Evolutionary conservation across 2,113 vertebrate species (phyloP).

Genomic region (Rhipidura dahli): DNA sequence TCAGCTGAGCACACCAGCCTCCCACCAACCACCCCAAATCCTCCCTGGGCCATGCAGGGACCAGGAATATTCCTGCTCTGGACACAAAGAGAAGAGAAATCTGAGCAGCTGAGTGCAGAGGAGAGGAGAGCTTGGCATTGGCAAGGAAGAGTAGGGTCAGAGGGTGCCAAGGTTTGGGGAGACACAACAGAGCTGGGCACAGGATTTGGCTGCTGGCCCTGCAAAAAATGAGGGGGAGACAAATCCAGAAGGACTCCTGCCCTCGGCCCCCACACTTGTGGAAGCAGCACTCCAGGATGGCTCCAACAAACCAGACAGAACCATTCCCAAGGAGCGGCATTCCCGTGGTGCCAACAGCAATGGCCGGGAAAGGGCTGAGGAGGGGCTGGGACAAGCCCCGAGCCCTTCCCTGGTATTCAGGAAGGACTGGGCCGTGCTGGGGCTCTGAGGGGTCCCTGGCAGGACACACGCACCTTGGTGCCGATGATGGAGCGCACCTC

Average conservation of each 20-base stretch:
- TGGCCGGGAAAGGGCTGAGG: background rate
- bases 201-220: background rate
- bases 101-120: background rate
- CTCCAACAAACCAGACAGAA: background rate
- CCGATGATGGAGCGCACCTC: slow-evolving; percentile 97
- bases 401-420: background rate
- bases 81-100: background rate
- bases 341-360: background rate
- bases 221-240: background rate
- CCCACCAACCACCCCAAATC: background rate
- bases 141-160: background rate
- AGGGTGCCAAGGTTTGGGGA: background rate
- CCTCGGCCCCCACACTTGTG: background rate
- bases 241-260: background rate
- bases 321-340: background rate
- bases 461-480: slow-evolving; percentile 82
- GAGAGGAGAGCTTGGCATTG: background rate
- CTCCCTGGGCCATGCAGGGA: background rate
- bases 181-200: background rate
- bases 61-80: background rate
- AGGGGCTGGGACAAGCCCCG: background rate
- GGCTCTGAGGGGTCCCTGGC: background rate
- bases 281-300: background rate
- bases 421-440: background rate
- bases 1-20: background rate